These are phyloP conservation scores for Bubo bubo DNA, from an alignment of 2,113 vertebrate genomes.

Conservation along the genomic window DNA sequence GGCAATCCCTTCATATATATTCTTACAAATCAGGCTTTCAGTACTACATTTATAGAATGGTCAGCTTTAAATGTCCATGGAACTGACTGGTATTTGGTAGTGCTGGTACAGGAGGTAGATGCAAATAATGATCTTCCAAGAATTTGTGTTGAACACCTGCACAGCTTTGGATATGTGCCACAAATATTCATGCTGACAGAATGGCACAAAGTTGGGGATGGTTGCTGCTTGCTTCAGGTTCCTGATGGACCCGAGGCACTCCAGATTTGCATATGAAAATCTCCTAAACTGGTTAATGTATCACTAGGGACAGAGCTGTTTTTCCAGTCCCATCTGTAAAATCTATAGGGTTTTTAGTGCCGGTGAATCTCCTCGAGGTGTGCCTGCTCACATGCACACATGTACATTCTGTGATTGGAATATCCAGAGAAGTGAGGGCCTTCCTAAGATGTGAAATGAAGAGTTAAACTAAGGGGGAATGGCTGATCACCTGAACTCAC, in stretches of 20 bases:
- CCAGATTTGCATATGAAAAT: neutral
- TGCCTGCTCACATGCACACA: neutral
- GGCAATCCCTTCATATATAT: neutral
- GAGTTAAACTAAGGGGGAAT: neutral
- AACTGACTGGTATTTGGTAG: neutral
- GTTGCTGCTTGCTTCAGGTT: neutral
- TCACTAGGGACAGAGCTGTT: neutral
- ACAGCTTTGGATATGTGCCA: neutral
- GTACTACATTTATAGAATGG: neutral
- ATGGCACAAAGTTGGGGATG: neutral
- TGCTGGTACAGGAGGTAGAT: neutral
- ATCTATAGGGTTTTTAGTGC: neutral
- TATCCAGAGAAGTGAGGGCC: neutral
- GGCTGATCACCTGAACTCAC: neutral
- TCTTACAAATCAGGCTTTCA: neutral
- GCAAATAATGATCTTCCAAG: neutral
- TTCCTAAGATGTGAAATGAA: neutral
- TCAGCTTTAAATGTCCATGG: neutral
- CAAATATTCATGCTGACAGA: neutral
- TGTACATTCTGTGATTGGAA: neutral
- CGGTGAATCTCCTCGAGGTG: neutral
- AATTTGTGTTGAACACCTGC: neutral
- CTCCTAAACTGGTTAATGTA: neutral
- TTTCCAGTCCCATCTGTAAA: neutral
- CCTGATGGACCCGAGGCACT: neutral